Evolutionary conservation across 2,888 invertebrate genomes (phyloP).

Genomic region (Oscheius myriophilus): DNA sequence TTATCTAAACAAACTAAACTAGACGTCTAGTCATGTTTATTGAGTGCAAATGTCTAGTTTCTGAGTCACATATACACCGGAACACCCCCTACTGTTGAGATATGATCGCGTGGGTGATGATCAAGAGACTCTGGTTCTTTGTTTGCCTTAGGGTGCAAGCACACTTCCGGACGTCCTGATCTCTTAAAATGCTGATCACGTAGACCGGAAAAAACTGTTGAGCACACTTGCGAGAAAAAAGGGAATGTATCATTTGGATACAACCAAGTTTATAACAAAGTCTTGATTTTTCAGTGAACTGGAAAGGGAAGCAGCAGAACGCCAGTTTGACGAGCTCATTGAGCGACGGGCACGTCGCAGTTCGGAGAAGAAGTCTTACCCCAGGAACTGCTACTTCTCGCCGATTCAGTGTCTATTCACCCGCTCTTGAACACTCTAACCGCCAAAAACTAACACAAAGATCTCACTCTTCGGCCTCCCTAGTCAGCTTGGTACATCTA

Average conservation of each 20-base stretch:
- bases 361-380: slow-evolving; percentile 63
- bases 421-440: slow-evolving; percentile 28
- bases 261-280: not conserved
- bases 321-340: slow-evolving; percentile 43
- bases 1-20: too few species aligned
- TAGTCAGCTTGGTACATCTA: slow-evolving; percentile 30
- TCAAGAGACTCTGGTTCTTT: slow-evolving; percentile 12
- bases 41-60: too few species aligned
- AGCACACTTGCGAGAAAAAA: not conserved
- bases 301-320: slow-evolving; percentile 51
- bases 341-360: slow-evolving; percentile 54
- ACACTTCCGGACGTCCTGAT: slow-evolving; percentile 15
- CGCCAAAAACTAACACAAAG: not conserved
- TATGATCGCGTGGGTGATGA: too few species aligned
- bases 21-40: too few species aligned
- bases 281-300: slow-evolving; percentile 49
- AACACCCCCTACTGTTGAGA: too few species aligned
- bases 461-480: slow-evolving; percentile 17
- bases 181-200: not conserved
- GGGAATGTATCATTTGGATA: too few species aligned
- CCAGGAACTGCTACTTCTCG: slow-evolving; percentile 64
- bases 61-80: too few species aligned
- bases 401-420: slow-evolving; percentile 65
- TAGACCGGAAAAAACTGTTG: not conserved
- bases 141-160: slow-evolving; percentile 25